phyloP scores from a whole-genome alignment of 2,797 vertebrate genomes.

The Accipiter fasciatus region DNA sequence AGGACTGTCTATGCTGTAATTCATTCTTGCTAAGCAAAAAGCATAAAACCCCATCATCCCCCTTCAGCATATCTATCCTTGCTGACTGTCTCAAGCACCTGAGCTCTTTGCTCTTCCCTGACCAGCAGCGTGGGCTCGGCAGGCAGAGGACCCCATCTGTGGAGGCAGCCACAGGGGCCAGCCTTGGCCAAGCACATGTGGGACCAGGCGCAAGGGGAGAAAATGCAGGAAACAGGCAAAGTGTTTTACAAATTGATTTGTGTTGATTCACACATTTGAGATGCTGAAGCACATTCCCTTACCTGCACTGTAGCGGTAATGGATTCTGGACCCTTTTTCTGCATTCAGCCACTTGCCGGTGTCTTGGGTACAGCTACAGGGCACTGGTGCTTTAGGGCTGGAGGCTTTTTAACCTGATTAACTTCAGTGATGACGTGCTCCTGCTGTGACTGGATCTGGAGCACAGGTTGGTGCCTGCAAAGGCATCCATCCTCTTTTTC shows the following conservation, averaged over 20 bases:
- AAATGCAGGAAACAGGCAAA: neutral
- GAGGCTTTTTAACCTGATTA: neutral
- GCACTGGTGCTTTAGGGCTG: neutral
- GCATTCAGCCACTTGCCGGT: neutral
- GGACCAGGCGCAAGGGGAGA: neutral
- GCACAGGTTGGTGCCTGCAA: neutral
- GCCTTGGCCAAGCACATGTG: fast-evolving
- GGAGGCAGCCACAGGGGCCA: neutral
- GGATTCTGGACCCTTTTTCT: neutral
- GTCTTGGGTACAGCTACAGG: neutral
- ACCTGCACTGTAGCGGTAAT: neutral
- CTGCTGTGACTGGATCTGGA: neutral
- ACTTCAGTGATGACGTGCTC: neutral
- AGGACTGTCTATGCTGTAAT: neutral
- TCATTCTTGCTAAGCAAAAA: neutral
- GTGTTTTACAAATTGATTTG: neutral
- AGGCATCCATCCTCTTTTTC: neutral
- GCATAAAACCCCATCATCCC: neutral
- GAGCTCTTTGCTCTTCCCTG: neutral
- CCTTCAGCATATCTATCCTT: neutral
- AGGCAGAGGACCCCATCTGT: neutral
- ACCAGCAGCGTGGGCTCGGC: fast-evolving
- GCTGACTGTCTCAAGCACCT: neutral
- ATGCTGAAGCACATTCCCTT: neutral
- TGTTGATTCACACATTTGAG: neutral